Conservation (phyloP, 2,113 vertebrate genomes). For the Podarcis raffonei region DNA sequence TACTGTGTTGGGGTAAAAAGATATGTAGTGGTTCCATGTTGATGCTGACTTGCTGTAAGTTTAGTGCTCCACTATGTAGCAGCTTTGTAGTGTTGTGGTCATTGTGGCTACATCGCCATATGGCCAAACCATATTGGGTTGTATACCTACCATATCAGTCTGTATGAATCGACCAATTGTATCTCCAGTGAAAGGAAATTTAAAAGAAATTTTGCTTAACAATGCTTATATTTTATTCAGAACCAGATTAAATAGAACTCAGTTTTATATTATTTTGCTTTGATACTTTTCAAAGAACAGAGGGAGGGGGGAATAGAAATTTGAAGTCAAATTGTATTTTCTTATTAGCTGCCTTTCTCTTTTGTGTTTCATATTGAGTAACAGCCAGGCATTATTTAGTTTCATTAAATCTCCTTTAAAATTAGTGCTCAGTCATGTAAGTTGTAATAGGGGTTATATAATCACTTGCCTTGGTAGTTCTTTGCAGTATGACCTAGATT, state of each 20-base stretch:
- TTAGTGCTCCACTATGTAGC: too few species aligned
- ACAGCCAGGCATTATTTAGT: slow-evolving; percentile 55
- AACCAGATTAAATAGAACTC: not conserved
- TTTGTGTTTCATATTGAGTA: slow-evolving; percentile 50
- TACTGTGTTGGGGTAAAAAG: too few species aligned
- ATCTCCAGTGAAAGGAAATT: not conserved
- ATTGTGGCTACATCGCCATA: not conserved
- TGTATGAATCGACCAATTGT: not conserved
- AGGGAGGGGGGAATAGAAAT: slow-evolving; percentile 29
- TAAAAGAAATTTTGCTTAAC: not conserved
- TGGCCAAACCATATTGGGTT: not conserved
- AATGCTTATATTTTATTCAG: not conserved
- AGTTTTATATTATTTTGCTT: not conserved
- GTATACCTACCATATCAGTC: not conserved
- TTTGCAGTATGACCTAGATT: slow-evolving; percentile 60
- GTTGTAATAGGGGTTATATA: slow-evolving; percentile 62
- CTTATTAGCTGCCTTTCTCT: slow-evolving; percentile 43
- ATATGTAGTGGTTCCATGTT: too few species aligned
- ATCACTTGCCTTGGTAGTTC: slow-evolving; percentile 59
- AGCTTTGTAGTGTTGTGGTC: too few species aligned
- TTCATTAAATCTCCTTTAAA: slow-evolving; percentile 49
- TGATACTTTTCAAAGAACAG: not conserved
- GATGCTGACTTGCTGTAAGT: too few species aligned
- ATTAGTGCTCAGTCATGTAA: slow-evolving; percentile 32
- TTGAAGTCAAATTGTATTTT: slow-evolving; percentile 30